Base-by-base conservation (phyloP, 2,797 vertebrate genomes). In the Geotrypetes seraphini region DNA sequence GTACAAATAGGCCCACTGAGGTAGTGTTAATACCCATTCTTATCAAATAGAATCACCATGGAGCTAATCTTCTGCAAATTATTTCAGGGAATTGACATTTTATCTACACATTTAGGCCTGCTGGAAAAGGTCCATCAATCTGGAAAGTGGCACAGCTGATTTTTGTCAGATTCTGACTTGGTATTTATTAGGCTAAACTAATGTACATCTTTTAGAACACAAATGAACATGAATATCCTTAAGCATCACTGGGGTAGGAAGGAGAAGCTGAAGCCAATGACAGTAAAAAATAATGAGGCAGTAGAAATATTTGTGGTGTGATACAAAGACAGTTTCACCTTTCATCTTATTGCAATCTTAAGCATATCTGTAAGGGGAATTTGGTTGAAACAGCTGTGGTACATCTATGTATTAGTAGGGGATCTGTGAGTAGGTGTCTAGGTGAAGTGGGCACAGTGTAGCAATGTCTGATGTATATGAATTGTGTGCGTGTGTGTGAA, bases 41-140 rank as follows among this genome's bases (percentile, higher is more conserved):
- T 73, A 72, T 76, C 60, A 64, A 64, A 72, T 56, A 67, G 57
- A 70, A 77, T 72, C 63, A 36, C 49, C 27, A 26, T 50, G 62
- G 58, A 63, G 57, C 54, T 73, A 66, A 74, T 65, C 58, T 66
- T 57, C 54, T 52, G 51, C 57, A 72, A 66, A 73, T 78, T 71
- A 73, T 71, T 72, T 66, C 50, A 53, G 55, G 50, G 50, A 40
- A 41, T 50, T 64, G 63, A 64, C 57, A 74, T 69, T 71, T 66
- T 63, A 38, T 45, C 41, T 37, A 41, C 40, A 54, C 49, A 57
- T 61, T 60, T 66, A 62, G 60, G 53, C 43, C 39, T 55, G 36
- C 32, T 47, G 25, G 44, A 57, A 69, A 65, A 40, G 39, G 28
- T 21, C 39, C 36, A 41, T 47, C 31, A 46, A 29, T 48, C 56